Percentiles rank a stretch among this genome's conserved stretches.
phyloP scores from a whole-genome alignment of 2,888 invertebrate genomes.

The Spisula subtruncata region DNA sequence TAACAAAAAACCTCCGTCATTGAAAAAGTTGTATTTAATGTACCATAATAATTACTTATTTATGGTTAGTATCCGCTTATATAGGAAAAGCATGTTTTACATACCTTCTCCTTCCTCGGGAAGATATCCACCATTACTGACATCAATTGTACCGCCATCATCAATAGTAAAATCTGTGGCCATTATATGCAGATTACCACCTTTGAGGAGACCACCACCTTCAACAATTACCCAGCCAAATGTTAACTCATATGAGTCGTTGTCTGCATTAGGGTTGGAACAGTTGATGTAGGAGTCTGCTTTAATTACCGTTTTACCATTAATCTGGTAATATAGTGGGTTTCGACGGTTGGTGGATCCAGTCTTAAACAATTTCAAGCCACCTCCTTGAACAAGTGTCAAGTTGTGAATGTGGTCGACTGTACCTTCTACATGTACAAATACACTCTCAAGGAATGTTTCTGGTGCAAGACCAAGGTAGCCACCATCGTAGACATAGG shows the following conservation, averaged over 20 bases:
- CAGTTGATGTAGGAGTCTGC: slow-evolving; percentile 78
- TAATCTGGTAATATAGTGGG: slow-evolving; percentile 74
- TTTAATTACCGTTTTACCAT: slow-evolving; percentile 79
- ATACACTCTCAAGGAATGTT: slow-evolving; percentile 78
- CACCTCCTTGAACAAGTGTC: slow-evolving; percentile 79
- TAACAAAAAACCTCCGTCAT: too few species aligned
- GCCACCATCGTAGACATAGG: slow-evolving; percentile 79
- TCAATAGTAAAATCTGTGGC: slow-evolving; percentile 78
- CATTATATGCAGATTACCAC: slow-evolving; percentile 75
- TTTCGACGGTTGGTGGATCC: slow-evolving; percentile 77
- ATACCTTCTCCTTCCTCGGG: slow-evolving; percentile 76
- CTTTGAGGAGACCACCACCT: slow-evolving; percentile 78
- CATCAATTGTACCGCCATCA: slow-evolving; percentile 81
- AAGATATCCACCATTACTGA: slow-evolving; percentile 79
- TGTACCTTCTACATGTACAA: slow-evolving; percentile 79
- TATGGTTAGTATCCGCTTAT: too few species aligned
- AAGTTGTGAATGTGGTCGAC: slow-evolving; percentile 80
- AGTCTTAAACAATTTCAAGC: slow-evolving; percentile 75
- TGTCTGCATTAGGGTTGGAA: slow-evolving; percentile 76
- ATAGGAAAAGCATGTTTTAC: not conserved
- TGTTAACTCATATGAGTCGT: slow-evolving; percentile 73
- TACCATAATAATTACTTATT: too few species aligned
- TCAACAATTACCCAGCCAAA: slow-evolving; percentile 77
- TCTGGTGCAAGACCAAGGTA: slow-evolving; percentile 81
- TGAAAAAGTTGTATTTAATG: too few species aligned